These are phyloP conservation scores for Neosilurus mollespiculum DNA, from an alignment of 2,797 vertebrate species.

Conservation along the genomic window DNA sequence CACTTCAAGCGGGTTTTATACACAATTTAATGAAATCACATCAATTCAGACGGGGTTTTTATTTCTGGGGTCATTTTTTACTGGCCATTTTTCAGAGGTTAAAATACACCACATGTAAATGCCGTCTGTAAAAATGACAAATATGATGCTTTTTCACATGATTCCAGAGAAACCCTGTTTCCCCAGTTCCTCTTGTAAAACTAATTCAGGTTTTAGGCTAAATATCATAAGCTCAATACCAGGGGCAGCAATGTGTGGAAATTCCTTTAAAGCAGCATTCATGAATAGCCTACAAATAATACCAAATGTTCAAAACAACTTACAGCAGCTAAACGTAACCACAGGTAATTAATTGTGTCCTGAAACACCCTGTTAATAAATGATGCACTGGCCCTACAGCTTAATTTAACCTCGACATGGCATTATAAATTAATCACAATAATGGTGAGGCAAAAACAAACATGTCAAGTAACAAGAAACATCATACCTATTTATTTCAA, in stretches of 20 bases:
- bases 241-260: background rate
- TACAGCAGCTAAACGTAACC: background rate
- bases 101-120: background rate
- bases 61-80: background rate
- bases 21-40: background rate
- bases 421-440: background rate
- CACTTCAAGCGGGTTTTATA: background rate
- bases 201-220: background rate
- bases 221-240: background rate
- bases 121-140: background rate
- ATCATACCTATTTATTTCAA: background rate
- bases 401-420: background rate
- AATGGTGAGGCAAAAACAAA: background rate
- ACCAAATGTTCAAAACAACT: background rate
- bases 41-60: background rate
- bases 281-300: background rate
- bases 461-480: background rate
- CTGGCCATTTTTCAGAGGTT: background rate
- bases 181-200: background rate
- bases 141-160: background rate
- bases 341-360: background rate
- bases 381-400: background rate
- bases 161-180: background rate
- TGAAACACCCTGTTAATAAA: background rate
- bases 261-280: background rate